Evolutionary conservation across 2,888 invertebrate genomes (phyloP).

Genomic region (Ophioninae sp.): DNA sequence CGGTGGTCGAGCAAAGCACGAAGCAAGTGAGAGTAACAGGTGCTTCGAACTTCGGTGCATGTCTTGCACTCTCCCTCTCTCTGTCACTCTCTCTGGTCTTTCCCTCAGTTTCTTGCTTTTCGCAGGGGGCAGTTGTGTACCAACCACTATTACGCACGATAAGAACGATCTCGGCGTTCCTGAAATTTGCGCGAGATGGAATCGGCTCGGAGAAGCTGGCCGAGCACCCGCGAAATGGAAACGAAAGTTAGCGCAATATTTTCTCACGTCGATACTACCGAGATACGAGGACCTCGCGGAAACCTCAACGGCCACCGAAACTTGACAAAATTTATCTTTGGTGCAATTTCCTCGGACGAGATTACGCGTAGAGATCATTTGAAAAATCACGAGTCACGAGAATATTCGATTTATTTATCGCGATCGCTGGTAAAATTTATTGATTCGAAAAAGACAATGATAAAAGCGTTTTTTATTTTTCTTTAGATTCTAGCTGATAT

Average conservation of each 20-base stretch:
- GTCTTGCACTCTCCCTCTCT: slow-evolving; percentile 13
- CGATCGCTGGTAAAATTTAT: not conserved
- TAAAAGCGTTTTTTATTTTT: not conserved
- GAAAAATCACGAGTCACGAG: not conserved
- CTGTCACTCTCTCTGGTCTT: not conserved
- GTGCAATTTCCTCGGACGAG: not conserved
- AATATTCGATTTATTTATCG: not conserved
- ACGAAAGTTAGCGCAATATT: slow-evolving; percentile 27
- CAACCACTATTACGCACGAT: slow-evolving; percentile 43
- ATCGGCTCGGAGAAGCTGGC: slow-evolving; percentile 39
- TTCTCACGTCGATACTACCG: slow-evolving; percentile 22
- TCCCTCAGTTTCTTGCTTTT: slow-evolving; percentile 47
- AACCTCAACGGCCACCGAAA: not conserved
- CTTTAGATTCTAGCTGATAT: too few relatives aligned
- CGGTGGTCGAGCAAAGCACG: slow-evolving; percentile 63
- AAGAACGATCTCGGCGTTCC: slow-evolving; percentile 53
- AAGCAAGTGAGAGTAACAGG: slow-evolving; percentile 72
- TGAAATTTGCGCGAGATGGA: slow-evolving; percentile 56
- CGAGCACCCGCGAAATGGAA: not conserved
- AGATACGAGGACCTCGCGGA: not conserved
- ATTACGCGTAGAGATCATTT: not conserved
- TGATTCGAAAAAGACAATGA: not conserved
- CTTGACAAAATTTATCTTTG: not conserved
- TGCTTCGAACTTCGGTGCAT: slow-evolving; percentile 70
- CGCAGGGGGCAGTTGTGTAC: slow-evolving; percentile 42